Evolutionary conservation across 2,888 invertebrate genomes (phyloP).

Genomic region (Onchidella celtica): DNA sequence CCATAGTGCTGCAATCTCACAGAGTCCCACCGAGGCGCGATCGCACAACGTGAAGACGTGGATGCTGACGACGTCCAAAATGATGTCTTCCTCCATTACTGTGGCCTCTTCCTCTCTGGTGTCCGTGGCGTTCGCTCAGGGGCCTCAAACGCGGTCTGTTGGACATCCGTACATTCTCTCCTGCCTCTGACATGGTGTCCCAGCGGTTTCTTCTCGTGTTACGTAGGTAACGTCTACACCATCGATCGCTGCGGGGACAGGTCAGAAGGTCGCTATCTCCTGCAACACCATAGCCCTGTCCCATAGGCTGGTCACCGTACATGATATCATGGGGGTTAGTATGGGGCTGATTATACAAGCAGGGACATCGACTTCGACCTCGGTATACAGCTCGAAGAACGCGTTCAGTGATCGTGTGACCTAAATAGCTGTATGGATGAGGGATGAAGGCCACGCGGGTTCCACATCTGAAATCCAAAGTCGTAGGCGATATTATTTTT

Average conservation of each 20-base stretch:
- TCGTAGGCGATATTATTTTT: no score
- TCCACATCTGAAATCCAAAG: conserved; percentile 68
- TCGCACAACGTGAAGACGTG: background rate
- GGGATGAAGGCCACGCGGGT: conserved; percentile 67
- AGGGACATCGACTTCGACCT: conserved; percentile 56
- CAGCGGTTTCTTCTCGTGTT: background rate
- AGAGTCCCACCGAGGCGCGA: background rate
- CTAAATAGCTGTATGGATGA: conserved; percentile 63
- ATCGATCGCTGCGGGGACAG: background rate
- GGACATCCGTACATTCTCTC: background rate
- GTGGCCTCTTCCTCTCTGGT: background rate
- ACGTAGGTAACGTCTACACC: conserved; percentile 1
- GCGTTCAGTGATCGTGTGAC: conserved; percentile 51
- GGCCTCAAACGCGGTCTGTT: background rate
- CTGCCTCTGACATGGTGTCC: background rate
- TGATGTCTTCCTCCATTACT: background rate
- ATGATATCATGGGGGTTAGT: conserved; percentile 43
- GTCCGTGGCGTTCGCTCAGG: background rate
- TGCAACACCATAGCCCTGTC: background rate
- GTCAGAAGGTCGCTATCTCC: background rate
- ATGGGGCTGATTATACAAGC: conserved; percentile 1
- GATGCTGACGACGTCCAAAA: background rate
- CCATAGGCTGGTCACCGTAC: conserved; percentile 44
- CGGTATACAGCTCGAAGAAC: conserved; percentile 57
- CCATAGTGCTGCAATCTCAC: conserved; percentile 40